A percentile compares a stretch with the other conserved stretches of the same genome.
Evolutionary conservation across 2,888 invertebrate genomes (phyloP).

Genomic region (Acholoe squamosa): DNA sequence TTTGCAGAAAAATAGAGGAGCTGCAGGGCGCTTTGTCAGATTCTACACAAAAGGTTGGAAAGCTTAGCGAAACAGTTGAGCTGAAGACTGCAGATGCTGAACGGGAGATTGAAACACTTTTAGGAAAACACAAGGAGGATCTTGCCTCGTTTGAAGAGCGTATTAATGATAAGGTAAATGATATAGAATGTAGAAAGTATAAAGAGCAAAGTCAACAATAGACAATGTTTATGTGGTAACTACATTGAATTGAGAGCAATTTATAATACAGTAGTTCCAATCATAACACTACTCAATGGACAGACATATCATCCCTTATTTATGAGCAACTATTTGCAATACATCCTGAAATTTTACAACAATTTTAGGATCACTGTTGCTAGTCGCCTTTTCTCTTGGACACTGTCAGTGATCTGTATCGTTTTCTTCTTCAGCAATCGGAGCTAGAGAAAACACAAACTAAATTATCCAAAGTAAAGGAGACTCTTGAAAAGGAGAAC

Average conservation of each 20-base stretch:
- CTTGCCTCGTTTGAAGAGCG: conserved; percentile 65
- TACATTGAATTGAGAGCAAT: too few relatives aligned
- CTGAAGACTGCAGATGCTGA: conserved; percentile 74
- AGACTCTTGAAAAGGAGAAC: conserved; percentile 76
- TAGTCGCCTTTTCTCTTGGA: too few relatives aligned
- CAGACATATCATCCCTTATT: too few relatives aligned
- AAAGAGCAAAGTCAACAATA: too few relatives aligned
- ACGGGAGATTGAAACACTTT: conserved; percentile 75
- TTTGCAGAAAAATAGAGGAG: conserved; percentile 81
- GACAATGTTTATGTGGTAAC: too few relatives aligned
- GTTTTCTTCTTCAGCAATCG: conserved; percentile 74
- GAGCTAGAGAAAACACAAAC: conserved; percentile 76
- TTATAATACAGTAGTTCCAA: too few relatives aligned
- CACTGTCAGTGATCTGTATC: too few relatives aligned
- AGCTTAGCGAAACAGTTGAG: conserved; percentile 76
- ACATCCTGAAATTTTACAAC: too few relatives aligned
- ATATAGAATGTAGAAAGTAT: too few relatives aligned
- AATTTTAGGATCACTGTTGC: too few relatives aligned
- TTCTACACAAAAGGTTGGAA: conserved; percentile 81
- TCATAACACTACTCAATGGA: too few relatives aligned
- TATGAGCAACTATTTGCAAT: too few relatives aligned
- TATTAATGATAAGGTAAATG: conserved; percentile 66
- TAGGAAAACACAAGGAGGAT: conserved; percentile 74
- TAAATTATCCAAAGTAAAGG: conserved; percentile 74
- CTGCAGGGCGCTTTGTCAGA: conserved; percentile 82